Base-by-base conservation (phyloP, 2,113 vertebrate species). In the Buteo buteo region DNA sequence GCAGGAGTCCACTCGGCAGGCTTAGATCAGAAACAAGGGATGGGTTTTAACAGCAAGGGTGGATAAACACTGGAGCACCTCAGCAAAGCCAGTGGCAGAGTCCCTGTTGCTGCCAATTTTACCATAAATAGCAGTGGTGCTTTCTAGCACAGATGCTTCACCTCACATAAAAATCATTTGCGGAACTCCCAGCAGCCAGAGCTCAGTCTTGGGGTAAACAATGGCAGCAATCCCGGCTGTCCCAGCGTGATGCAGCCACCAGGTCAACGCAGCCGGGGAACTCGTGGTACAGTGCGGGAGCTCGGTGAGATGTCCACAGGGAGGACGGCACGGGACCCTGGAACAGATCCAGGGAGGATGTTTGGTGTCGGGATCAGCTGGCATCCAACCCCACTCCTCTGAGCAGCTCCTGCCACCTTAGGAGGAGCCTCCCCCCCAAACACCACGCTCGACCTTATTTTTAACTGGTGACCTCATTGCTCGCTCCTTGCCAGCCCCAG, bases 201-300 rank as follows among this genome's bases (percentile, higher is more conserved):
- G 7, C 36, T 47, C 36, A 10, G 8, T 26, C 28, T 16, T 21
- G 59, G 36, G 42, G 26, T 31, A 44, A 84, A 44, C 0, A 0
- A 24, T 6, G 20, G 47, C 90, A 76, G 52, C 57, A 52, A 13
- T 80, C 26, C 47, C 3, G 4, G 29, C 81, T 32, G 24, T 32
- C 62, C 54, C 4, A 1, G 44, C 1, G 2, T 1, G 38, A 28
- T 7, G 11, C 34, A 55, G 69, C 69, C 1, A 0, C 44, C 74
- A 67, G 66, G 38, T 10, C 1, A 0, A 42, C 4, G 3, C 22
- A 49, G 77, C 18, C 6, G 1, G 34, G 54, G 54, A 81, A n/a
- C 40, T 24, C 4, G 2, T 18, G 32, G 10, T 26, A 10, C 21
- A 28, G 47, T 0, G 10, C 2, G 0, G 24, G 42, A 65, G 31